Evolutionary conservation across 2,888 invertebrate genomes (phyloP).

Genomic region (Acrobasis consociella): DNA sequence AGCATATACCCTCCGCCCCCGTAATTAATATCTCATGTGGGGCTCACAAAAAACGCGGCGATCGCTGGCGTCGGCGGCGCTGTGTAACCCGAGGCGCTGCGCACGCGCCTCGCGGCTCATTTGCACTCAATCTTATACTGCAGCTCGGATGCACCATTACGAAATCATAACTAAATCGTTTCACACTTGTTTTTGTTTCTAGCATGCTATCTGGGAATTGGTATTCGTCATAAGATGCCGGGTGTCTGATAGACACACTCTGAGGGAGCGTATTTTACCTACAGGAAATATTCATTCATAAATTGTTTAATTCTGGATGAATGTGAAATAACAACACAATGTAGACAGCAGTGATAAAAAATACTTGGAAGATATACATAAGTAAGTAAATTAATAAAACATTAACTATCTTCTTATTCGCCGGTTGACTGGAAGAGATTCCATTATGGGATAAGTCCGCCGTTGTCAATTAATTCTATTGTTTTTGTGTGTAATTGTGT

Average conservation of each 20-base stretch:
- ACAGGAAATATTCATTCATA: too few relatives aligned
- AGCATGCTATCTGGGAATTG: constrained; percentile 44
- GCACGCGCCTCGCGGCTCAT: constrained; percentile 75
- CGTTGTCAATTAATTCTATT: too few relatives aligned
- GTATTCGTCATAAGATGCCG: constrained; percentile 16
- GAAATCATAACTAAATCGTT: constrained; percentile 64
- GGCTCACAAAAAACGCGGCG: constrained; percentile 50
- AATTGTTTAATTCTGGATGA: too few relatives aligned
- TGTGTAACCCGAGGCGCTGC: constrained; percentile 60
- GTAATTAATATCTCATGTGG: constrained; percentile 76
- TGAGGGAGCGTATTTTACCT: too few relatives aligned
- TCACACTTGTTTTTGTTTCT: constrained; percentile 50
- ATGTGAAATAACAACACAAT: too few relatives aligned
- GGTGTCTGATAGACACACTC: background rate
- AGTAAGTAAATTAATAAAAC: too few relatives aligned
- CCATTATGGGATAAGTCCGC: too few relatives aligned
- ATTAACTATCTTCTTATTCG: too few relatives aligned
- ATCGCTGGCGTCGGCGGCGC: constrained; percentile 29
- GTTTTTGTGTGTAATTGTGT: too few relatives aligned
- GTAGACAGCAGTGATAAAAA: too few relatives aligned
- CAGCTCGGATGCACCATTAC: constrained; percentile 74
- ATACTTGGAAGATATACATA: too few relatives aligned
- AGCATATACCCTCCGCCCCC: constrained; percentile 64
- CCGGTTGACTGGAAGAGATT: too few relatives aligned
- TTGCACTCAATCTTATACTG: constrained; percentile 78